Evolutionary conservation across 2,113 vertebrate species (phyloP).

Genomic region (Todiramphus saurophagus): DNA sequence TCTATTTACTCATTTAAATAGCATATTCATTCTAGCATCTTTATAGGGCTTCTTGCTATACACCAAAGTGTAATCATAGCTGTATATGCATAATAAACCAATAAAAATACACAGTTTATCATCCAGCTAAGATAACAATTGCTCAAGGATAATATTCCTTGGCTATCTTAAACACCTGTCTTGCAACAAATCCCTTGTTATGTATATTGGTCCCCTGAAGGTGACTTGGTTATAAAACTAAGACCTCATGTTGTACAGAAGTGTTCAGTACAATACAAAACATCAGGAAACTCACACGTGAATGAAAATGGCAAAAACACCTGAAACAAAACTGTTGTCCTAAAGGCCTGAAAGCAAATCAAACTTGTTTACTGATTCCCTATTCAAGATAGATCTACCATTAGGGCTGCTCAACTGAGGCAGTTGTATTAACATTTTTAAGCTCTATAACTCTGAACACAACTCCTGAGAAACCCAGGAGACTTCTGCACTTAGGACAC

Average conservation of each 20-base stretch:
- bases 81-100: conserved; percentile 34
- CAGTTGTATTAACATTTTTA: not conserved
- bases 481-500: not conserved
- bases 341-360: not conserved
- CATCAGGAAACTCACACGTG: not conserved
- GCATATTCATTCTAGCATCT: conserved; percentile 11
- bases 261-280: not conserved
- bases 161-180: conserved; percentile 17
- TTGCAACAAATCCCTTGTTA: not conserved
- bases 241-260: not conserved
- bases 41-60: not conserved
- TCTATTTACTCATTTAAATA: conserved; percentile 28
- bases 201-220: not conserved
- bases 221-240: conserved; percentile 4
- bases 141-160: conserved; percentile 3
- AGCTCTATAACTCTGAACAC: not conserved
- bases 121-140: not conserved
- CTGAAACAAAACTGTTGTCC: not conserved
- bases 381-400: not conserved
- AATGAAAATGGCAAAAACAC: not conserved
- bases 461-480: not conserved
- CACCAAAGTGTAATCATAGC: conserved; percentile 2
- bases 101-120: conserved; percentile 17
- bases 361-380: not conserved
- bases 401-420: not conserved